Evolutionary conservation across 1,140 invertebrate genomes (phyloP).

Genomic region (Rhyacophila brunnea): DNA sequence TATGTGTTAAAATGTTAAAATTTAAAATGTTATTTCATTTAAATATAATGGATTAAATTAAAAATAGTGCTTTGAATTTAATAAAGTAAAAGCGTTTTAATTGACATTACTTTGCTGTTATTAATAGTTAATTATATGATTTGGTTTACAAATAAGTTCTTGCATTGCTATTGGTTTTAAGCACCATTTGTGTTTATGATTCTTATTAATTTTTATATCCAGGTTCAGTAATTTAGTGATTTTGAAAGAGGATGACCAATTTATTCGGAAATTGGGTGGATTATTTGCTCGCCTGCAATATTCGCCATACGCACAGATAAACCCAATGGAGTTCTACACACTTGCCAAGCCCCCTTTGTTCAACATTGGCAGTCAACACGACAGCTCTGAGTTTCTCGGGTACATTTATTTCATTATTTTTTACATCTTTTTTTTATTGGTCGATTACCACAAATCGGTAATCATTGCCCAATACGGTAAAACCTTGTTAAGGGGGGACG

Average conservation of each 20-base stretch:
- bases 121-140: too few species aligned
- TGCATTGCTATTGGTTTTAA: slow-evolving; percentile 4
- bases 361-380: slow-evolving; percentile 73
- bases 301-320: slow-evolving; percentile 62
- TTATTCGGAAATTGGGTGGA: slow-evolving; percentile 68
- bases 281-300: slow-evolving; percentile 73
- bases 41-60: too few species aligned
- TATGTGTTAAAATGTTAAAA: too few species aligned
- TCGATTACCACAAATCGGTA: too few species aligned
- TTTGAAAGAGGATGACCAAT: slow-evolving; percentile 50
- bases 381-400: slow-evolving; percentile 85
- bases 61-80: too few species aligned
- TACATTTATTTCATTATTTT: slow-evolving; percentile 45
- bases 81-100: too few species aligned
- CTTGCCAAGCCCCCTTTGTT: slow-evolving; percentile 74
- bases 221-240: slow-evolving; percentile 65
- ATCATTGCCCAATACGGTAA: too few species aligned
- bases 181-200: background rate
- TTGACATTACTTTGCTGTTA: too few species aligned
- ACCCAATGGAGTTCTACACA: slow-evolving; percentile 68
- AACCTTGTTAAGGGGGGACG: too few species aligned
- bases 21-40: too few species aligned
- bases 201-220: slow-evolving; percentile 8
- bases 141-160: too few species aligned
- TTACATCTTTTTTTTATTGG: too few species aligned